Percentiles rank a stretch among this genome's conserved stretches.
Conservation (phyloP, 2,113 vertebrate species). For the Amblyornis subalaris region DNA sequence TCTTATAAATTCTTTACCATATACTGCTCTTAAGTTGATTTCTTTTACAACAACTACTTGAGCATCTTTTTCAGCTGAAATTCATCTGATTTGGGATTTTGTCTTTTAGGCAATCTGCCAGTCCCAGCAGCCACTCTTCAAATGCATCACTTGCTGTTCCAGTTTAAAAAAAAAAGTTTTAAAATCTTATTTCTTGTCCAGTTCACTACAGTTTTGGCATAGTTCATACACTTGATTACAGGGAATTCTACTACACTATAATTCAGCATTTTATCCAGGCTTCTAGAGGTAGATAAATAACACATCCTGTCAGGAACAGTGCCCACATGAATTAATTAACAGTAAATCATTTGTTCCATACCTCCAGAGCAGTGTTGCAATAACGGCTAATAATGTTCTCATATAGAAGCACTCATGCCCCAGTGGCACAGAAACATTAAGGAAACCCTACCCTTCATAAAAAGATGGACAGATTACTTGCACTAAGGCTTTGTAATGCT, state of each 20-base stretch:
- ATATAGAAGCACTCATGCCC: background rate
- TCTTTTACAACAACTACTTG: background rate
- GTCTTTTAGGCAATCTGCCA: background rate
- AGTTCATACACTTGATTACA: background rate
- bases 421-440: background rate
- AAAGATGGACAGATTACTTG: constrained; percentile 4
- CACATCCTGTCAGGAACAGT: background rate
- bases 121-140: background rate
- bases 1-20: background rate
- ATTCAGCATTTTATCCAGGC: background rate
- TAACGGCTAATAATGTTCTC: background rate
- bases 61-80: background rate
- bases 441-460: background rate
- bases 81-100: background rate
- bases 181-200: background rate
- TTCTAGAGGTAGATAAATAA: background rate
- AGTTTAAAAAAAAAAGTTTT: fast-evolving
- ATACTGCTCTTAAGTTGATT: background rate
- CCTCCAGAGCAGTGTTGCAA: background rate
- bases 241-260: background rate
- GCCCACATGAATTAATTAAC: background rate
- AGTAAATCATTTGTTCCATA: background rate
- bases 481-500: background rate
- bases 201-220: background rate
- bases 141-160: background rate